Conservation (phyloP, 2,888 invertebrate genomes). For the Eudemis profundana region DNA sequence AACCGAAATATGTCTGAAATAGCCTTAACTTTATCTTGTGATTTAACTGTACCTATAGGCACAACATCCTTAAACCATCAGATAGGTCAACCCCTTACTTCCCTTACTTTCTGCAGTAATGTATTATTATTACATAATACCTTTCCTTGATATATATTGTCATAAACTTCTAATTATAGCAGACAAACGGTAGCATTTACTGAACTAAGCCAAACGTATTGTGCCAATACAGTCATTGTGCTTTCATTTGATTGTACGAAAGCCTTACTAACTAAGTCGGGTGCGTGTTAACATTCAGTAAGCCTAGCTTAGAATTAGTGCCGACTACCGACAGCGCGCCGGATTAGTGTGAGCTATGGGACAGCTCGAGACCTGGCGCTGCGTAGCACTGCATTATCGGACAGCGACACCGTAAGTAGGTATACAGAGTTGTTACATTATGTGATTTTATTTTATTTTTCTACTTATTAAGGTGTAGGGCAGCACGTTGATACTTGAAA, state of each 20-base stretch:
- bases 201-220: neutral
- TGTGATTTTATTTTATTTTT: too few relatives aligned
- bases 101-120: too few relatives aligned
- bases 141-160: too few relatives aligned
- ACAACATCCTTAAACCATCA: too few relatives aligned
- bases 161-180: too few relatives aligned
- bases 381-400: neutral
- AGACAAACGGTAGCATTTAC: neutral
- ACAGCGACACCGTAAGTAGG: neutral
- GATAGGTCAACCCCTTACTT: too few relatives aligned
- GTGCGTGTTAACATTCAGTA: slow-evolving; percentile 20
- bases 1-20: too few relatives aligned
- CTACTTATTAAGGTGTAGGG: too few relatives aligned
- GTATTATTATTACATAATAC: too few relatives aligned
- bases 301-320: slow-evolving; percentile 11
- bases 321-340: slow-evolving; percentile 19
- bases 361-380: slow-evolving; percentile 53
- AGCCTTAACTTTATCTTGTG: too few relatives aligned
- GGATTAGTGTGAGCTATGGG: slow-evolving; percentile 50
- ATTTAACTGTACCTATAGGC: too few relatives aligned
- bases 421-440: slow-evolving; percentile 1
- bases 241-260: neutral
- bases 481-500: too few relatives aligned
- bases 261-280: neutral
- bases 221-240: neutral